These are phyloP conservation scores for Pemphigus obesinymphae DNA, from an alignment of 1,140 invertebrate species.

Conservation along the genomic window DNA sequence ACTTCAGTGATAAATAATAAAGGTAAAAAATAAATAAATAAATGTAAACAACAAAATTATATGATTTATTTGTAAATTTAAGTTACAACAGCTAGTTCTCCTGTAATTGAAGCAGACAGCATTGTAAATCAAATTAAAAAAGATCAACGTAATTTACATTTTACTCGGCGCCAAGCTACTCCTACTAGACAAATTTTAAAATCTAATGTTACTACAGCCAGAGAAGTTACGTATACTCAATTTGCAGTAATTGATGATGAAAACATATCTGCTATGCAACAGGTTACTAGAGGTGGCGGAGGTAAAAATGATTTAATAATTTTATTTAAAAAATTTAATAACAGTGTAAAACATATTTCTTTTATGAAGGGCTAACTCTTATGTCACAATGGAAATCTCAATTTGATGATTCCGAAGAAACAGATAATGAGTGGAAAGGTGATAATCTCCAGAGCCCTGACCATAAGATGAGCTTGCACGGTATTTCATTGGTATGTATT, in stretches of 20 bases:
- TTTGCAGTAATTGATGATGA: conserved; percentile 91
- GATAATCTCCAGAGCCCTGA: conserved; percentile 69
- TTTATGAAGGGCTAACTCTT: conserved; percentile 63
- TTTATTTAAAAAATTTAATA: background rate
- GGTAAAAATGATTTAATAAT: conserved; percentile 45
- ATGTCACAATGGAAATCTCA: conserved; percentile 91
- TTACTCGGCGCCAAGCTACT: background rate
- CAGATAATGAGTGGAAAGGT: conserved; percentile 86
- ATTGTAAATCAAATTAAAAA: conserved; percentile 19
- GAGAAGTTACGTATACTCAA: conserved; percentile 64
- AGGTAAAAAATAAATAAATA: background rate
- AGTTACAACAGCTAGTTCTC: background rate
- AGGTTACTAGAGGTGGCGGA: conserved; percentile 61
- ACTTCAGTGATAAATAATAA: conserved; percentile 1
- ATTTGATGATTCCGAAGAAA: conserved; percentile 88
- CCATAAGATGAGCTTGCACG: conserved; percentile 52
- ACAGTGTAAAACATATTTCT: background rate
- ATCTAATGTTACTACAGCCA: conserved; percentile 42
- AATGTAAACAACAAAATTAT: background rate
- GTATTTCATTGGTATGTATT: conserved; percentile 43
- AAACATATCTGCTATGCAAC: conserved; percentile 80
- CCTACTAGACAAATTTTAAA: conserved; percentile 30
- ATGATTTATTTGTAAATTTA: background rate
- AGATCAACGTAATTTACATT: conserved; percentile 35
- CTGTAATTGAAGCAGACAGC: conserved; percentile 1